Conservation (phyloP, 2,888 invertebrate species). For the Eupithecia subfuscata region DNA sequence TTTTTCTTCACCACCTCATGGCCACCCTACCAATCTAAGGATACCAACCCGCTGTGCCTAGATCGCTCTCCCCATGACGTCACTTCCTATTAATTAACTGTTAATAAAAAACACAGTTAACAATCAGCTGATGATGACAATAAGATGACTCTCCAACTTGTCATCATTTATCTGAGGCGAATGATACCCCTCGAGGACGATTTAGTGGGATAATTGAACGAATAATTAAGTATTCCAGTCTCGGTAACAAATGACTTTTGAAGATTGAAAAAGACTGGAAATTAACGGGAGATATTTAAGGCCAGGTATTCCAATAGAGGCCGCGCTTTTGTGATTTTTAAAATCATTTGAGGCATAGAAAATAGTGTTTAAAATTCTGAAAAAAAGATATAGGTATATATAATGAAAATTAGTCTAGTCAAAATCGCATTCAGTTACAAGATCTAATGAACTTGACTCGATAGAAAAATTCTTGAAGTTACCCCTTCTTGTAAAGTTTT, state of each 20-base stretch:
- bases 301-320: too few relatives aligned
- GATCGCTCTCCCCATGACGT: conserved; percentile 63
- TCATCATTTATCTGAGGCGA: not conserved
- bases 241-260: not conserved
- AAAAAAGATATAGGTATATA: too few relatives aligned
- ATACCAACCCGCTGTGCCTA: conserved; percentile 56
- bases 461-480: too few relatives aligned
- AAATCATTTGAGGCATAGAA: too few relatives aligned
- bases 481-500: too few relatives aligned
- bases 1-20: conserved; percentile 29
- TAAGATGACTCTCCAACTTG: conserved; percentile 46
- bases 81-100: conserved; percentile 63
- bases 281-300: too few relatives aligned
- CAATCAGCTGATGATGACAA: conserved; percentile 21
- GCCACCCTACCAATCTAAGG: conserved; percentile 48
- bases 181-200: conserved; percentile 55
- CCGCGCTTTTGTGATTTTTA: too few relatives aligned
- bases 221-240: conserved; percentile 41
- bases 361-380: too few relatives aligned
- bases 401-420: too few relatives aligned
- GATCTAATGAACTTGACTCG: too few relatives aligned
- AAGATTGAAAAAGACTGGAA: not conserved
- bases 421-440: too few relatives aligned
- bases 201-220: conserved; percentile 60
- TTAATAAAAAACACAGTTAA: conserved; percentile 14